Percentiles rank a stretch among this genome's conserved stretches.
Conservation (phyloP, 2,797 vertebrate genomes). For the Halcyon badia region DNA sequence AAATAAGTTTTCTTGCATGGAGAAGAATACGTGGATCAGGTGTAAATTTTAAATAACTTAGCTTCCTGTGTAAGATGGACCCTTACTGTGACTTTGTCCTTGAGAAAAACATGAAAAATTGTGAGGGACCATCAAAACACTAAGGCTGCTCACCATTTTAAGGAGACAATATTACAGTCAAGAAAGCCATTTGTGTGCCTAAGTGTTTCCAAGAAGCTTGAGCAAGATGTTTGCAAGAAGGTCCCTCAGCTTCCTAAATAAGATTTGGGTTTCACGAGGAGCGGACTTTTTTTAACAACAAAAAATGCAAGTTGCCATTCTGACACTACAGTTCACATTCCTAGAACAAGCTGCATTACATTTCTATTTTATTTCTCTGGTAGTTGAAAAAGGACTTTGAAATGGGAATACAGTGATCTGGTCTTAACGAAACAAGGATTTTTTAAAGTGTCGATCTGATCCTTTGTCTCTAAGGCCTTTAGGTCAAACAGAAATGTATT, state of each 20-base stretch:
- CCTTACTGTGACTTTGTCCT: not conserved
- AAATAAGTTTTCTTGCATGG: not conserved
- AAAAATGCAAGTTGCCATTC: not conserved
- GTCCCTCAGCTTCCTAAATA: not conserved
- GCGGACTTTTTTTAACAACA: not conserved
- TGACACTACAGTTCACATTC: not conserved
- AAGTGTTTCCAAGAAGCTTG: not conserved
- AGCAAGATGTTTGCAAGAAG: not conserved
- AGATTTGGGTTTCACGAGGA: fast-evolving
- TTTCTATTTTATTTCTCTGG: not conserved
- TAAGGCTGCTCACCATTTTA: not conserved
- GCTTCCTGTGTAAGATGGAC: not conserved
- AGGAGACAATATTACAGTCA: not conserved
- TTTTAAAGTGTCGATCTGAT: not conserved
- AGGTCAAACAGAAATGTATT: not conserved
- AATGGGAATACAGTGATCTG: not conserved
- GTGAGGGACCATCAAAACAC: not conserved
- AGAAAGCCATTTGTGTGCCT: not conserved
- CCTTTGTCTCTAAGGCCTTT: not conserved
- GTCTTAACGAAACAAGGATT: not conserved
- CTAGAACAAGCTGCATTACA: not conserved
- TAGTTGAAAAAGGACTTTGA: not conserved
- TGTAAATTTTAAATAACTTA: not conserved
- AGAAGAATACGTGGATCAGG: not conserved
- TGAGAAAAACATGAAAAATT: not conserved